Evolutionary conservation across 2,113 vertebrate genomes (phyloP).

Genomic region (Catharus fuscescens): DNA sequence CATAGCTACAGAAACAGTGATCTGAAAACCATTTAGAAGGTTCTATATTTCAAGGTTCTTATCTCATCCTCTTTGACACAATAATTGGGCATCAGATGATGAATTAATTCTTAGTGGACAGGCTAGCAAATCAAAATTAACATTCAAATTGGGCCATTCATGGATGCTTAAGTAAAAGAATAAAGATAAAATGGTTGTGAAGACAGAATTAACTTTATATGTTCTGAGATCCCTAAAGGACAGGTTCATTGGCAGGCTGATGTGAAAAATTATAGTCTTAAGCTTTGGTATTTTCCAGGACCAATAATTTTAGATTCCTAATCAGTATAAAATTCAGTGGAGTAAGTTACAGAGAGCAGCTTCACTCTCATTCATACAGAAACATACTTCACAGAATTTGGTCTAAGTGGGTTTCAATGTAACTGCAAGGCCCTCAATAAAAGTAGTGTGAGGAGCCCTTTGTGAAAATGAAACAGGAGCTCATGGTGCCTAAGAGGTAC

Average conservation of each 20-base stretch:
- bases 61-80: neutral
- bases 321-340: conserved; percentile 18
- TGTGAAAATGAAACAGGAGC: neutral
- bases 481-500: neutral
- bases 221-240: conserved; percentile 1
- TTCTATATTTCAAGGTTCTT: neutral
- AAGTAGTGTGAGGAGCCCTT: neutral
- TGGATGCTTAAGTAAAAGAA: neutral
- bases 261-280: neutral
- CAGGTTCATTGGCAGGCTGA: neutral
- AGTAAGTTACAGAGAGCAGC: neutral
- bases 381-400: neutral
- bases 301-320: conserved; percentile 12
- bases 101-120: conserved; percentile 12
- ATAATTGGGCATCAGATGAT: neutral
- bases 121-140: conserved; percentile 5
- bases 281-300: neutral
- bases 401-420: neutral
- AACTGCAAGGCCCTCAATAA: neutral
- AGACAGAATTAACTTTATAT: conserved; percentile 11
- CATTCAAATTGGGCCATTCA: neutral
- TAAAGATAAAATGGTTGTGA: neutral
- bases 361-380: neutral
- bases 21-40: neutral
- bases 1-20: neutral